A percentile compares a stretch with the other conserved stretches of the same genome.
Conservation (phyloP, 1,140 invertebrate species). For the Condylostylus longicornis region DNA sequence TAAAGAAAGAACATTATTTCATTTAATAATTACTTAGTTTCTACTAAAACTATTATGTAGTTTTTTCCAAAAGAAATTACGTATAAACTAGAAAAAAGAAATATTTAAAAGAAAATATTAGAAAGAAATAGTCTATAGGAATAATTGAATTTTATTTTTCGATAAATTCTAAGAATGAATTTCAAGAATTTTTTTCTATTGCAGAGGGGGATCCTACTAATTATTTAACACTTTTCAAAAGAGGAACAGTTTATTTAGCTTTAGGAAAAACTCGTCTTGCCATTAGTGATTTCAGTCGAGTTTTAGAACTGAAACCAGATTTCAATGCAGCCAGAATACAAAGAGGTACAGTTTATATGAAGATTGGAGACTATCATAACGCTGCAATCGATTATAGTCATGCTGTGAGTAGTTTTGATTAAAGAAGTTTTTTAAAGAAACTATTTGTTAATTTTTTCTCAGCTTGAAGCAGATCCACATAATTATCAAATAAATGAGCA, state of each 20-base stretch:
- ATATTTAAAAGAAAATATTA: too few relatives aligned
- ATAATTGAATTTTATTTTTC: too few relatives aligned
- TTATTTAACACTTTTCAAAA: constrained; percentile 86
- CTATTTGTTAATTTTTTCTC: not conserved
- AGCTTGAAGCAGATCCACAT: constrained; percentile 43
- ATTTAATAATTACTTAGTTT: too few relatives aligned
- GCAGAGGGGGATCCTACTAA: constrained; percentile 89
- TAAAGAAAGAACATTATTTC: too few relatives aligned
- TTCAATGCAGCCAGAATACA: constrained; percentile 82
- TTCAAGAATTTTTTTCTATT: constrained; percentile 16
- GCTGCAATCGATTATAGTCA: constrained; percentile 69
- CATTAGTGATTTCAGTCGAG: constrained; percentile 80
- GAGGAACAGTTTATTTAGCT: constrained; percentile 93
- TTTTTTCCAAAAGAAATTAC: too few relatives aligned
- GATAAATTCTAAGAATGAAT: not conserved
- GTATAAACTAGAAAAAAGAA: not conserved
- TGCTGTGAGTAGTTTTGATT: constrained; percentile 57
- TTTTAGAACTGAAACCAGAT: constrained; percentile 86
- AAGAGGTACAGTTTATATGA: constrained; percentile 72
- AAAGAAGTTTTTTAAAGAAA: not conserved
- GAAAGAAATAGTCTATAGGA: too few relatives aligned
- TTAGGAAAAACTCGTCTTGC: constrained; percentile 92
- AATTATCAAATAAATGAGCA: constrained; percentile 59
- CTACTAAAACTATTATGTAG: too few relatives aligned
- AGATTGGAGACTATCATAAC: constrained; percentile 69